These are phyloP conservation scores for Columba guinea DNA, from an alignment of 2,797 vertebrate genomes.

Conservation along the genomic window DNA sequence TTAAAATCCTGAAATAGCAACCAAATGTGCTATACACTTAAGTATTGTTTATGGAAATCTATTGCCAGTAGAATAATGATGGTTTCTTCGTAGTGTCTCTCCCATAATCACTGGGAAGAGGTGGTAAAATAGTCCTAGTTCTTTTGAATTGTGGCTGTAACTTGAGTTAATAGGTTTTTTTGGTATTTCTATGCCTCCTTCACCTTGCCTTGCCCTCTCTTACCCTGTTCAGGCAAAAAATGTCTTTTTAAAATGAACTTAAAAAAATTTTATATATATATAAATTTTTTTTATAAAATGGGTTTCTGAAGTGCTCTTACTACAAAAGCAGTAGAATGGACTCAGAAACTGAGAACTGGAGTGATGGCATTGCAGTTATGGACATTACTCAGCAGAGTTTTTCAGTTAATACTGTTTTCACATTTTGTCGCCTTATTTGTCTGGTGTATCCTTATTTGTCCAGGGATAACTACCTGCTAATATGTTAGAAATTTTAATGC, in stretches of 20 bases:
- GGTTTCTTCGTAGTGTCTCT: not conserved
- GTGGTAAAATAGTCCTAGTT: not conserved
- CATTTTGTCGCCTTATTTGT: not conserved
- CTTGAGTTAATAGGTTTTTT: not conserved
- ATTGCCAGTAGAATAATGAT: not conserved
- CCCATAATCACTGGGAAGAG: accelerated
- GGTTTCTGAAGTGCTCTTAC: not conserved
- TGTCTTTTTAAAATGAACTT: not conserved
- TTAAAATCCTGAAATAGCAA: not conserved
- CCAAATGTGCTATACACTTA: not conserved
- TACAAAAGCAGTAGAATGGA: not conserved
- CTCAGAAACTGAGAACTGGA: not conserved
- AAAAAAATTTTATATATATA: too few relatives aligned
- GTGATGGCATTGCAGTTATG: not conserved
- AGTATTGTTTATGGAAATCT: not conserved
- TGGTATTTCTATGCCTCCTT: not conserved
- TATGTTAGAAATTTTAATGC: not conserved
- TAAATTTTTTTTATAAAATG: too few relatives aligned
- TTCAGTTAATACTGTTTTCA: not conserved
- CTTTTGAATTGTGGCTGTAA: not conserved
- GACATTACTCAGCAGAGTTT: not conserved
- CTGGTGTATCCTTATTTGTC: not conserved
- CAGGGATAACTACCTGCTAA: not conserved
- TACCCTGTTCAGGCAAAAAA: not conserved
- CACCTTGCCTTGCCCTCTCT: too few relatives aligned